Percentiles rank a stretch among this genome's conserved stretches.
Evolutionary conservation across 2,888 invertebrate species (phyloP).

Genomic region (Aleiodes alternator): DNA sequence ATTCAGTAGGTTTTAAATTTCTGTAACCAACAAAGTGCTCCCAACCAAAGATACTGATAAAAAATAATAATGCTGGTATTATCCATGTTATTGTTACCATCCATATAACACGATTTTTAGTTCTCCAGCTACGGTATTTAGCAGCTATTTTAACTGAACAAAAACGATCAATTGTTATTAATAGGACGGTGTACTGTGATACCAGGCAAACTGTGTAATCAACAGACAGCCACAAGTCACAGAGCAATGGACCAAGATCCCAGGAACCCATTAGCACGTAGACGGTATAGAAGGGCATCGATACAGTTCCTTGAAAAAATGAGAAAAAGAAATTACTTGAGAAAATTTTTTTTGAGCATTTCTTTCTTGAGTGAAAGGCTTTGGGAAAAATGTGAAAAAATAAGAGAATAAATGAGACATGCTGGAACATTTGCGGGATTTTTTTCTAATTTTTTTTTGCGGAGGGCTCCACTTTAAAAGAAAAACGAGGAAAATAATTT

Average conservation of each 20-base stretch:
- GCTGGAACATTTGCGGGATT: too few relatives aligned
- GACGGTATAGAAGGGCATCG: conserved; percentile 99
- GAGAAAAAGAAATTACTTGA: neutral
- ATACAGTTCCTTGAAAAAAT: conserved; percentile 87
- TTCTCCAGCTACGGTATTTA: conserved; percentile 97
- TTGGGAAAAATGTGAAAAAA: too few relatives aligned
- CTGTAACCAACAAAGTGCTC: conserved; percentile 97
- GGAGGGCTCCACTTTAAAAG: neutral
- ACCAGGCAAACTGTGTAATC: conserved; percentile 99
- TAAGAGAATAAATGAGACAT: too few relatives aligned
- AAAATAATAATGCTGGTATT: conserved; percentile 96
- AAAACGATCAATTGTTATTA: conserved; percentile 98
- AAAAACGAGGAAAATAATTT: too few relatives aligned
- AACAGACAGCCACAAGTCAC: conserved; percentile 98
- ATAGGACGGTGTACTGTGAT: conserved; percentile 98
- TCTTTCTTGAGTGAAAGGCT: too few relatives aligned
- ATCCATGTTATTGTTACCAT: conserved; percentile 99
- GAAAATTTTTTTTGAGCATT: conserved; percentile 1
- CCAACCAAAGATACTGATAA: conserved; percentile 99
- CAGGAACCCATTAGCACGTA: conserved; percentile 98
- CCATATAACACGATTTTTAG: conserved; percentile 93
- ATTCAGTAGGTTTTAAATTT: conserved; percentile 90
- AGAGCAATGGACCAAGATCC: conserved; percentile 96
- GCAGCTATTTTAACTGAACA: conserved; percentile 99
- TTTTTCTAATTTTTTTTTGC: neutral